Percentiles rank a stretch among this genome's conserved stretches.
Evolutionary conservation across 1,140 invertebrate species (phyloP).

Genomic region (Pseudomyrmex cubaensis): DNA sequence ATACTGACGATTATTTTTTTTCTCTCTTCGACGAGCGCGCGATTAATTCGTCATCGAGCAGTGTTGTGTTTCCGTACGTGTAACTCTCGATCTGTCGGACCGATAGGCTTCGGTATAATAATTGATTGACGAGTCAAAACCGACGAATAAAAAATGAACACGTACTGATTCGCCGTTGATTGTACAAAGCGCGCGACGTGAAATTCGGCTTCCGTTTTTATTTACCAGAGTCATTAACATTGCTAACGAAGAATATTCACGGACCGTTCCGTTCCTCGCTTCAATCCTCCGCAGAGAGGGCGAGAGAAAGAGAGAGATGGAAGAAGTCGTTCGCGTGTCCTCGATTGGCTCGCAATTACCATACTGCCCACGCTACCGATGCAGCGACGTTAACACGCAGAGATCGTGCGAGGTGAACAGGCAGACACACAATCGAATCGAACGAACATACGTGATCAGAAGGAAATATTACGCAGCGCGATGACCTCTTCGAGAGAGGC

Average conservation of each 20-base stretch:
- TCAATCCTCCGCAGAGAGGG: background rate
- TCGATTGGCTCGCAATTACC: conserved; percentile 54
- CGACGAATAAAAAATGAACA: conserved; percentile 5
- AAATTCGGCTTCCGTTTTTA: conserved; percentile 21
- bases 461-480: conserved; percentile 36
- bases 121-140: background rate
- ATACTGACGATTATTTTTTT: background rate
- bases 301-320: background rate
- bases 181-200: background rate
- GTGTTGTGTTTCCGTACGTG: too few relatives aligned
- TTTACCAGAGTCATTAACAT: conserved; percentile 5
- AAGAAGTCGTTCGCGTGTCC: conserved; percentile 27
- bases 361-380: conserved; percentile 55
- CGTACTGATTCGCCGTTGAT: conserved; percentile 3
- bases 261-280: background rate
- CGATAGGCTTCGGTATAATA: too few relatives aligned
- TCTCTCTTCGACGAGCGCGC: background rate
- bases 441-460: conserved; percentile 25
- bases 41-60: conserved; percentile 3
- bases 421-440: background rate
- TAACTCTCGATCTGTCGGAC: too few relatives aligned
- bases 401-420: conserved; percentile 13
- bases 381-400: conserved; percentile 47
- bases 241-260: conserved; percentile 23
- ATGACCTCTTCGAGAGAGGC: conserved; percentile 22